Base-by-base conservation (phyloP, 2,113 vertebrate species). In the Patagioenas fasciata region DNA sequence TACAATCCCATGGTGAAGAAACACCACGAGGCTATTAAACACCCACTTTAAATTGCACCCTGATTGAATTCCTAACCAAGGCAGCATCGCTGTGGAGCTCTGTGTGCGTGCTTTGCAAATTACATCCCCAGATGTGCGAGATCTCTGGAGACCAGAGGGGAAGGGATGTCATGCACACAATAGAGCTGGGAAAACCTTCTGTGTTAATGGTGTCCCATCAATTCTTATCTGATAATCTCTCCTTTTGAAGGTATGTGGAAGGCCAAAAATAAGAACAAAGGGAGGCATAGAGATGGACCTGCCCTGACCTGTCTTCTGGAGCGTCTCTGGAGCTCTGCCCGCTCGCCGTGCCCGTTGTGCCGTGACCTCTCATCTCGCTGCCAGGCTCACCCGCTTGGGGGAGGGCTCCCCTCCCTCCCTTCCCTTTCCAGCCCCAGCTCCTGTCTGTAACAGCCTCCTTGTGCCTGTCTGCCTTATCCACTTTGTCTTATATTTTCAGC, bases 261-360 rank as follows among this genome's bases (percentile, higher is more conserved):
- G 95, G 67, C 86, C 89, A 92, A 94, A 96, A 96, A 95, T 92
- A 95, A 96, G 96, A 96, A 94, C 92, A 96, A 96, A 96, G 88
- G 72, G 74, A 84, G 87, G 72, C 67, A 83, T 58, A 96, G 94
- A 60, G 58, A 66, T 24, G 89, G 87, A 12, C 83, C 70, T 95
- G 92, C 86, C 89, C 83, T 92, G 92, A 84, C 91, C 91, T 91
- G 96, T 84, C 95, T 96, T 91, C 77, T 82, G 47, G 92, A 54
- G 80, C 5, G 2, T 95, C 85, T 83, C 71, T 74, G 75, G 92
- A 94, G 82, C 80, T 86, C 65, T 84, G 1, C 85, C 84, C 69
- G 77, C 90, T 94, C 60, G 88, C 69, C 74, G 1, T 94, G 10
- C 93, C 95, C 92, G 90, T 93, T 83, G 91, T 86, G 57, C 65